Evolutionary conservation across 2,888 invertebrate species (phyloP), one percentile per base, ranked within the genome.

Genomic region (Entomobrya multifasciata): DNA sequence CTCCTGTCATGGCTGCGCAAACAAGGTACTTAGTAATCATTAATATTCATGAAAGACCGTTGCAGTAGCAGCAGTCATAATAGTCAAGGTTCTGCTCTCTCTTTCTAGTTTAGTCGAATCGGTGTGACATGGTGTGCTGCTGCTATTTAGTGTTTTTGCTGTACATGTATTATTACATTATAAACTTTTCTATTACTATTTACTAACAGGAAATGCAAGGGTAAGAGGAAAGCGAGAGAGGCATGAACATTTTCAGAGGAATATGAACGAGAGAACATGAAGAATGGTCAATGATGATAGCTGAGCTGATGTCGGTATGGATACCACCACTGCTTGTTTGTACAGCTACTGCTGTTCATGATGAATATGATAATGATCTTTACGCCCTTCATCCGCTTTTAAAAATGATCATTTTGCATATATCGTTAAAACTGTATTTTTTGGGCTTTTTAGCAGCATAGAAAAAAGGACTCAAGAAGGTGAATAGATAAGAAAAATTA

Each of bases 1-100:
- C 86, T 49, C 80, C 65, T 86, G 86, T 81, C 86, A 86, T 80
- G 65, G 67, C 52, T 86, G 80, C 76, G 80, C 76, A 86, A 86
- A 86, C 80, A 86, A 81, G 86, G 81, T 81, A 81, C 86, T 86
- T 84, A 80, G 81, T 74, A 60, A 79, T 80, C 80, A 86, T 86
- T 86, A 86, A 81, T 86, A 86, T 86, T 86, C 86, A 86, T 86
- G 86, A 86, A 72, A 65, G 76, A 47, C 76, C 62, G 27, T 67
- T 76, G 76, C 76, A 76, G 76, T 36, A 57, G 76, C 47, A 52
- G 52, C 49, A 47, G 72, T 49, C 27, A 47, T 72, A 36, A 8
- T 6, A 4, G 72, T 13, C 52, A 62, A 74, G 22, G 44, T 72
- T 47, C 52, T 52, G 49, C 57, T 62, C n/a, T n/a, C n/a, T n/a